Evolutionary conservation across 2,797 vertebrate species (phyloP).

Genomic region (Muscicapa striata): DNA sequence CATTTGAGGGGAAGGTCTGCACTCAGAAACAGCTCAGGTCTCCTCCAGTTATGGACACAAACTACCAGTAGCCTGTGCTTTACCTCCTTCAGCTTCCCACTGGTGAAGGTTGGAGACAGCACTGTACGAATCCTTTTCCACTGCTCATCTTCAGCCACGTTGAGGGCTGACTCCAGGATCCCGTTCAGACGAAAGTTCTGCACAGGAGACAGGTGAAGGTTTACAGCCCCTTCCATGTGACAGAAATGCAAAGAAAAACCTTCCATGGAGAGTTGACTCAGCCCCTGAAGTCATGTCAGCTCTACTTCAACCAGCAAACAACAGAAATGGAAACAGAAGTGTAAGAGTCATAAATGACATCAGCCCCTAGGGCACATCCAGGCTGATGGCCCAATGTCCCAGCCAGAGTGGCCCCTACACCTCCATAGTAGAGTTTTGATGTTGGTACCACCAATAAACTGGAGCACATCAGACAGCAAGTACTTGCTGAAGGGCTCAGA

Average conservation of each 20-base stretch:
- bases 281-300: not conserved
- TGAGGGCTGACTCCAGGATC: slow-evolving; percentile 66
- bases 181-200: slow-evolving; percentile 80
- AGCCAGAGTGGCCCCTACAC: not conserved
- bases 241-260: not conserved
- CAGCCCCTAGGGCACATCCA: not conserved
- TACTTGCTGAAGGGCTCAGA: not conserved
- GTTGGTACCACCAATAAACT: not conserved
- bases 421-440: not conserved
- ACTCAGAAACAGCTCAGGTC: not conserved
- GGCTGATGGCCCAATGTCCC: not conserved
- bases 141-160: slow-evolving; percentile 72
- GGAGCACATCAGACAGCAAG: not conserved
- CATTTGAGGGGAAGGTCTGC: not conserved
- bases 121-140: slow-evolving; percentile 82
- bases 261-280: rapidly evolving
- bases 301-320: not conserved
- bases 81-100: slow-evolving; percentile 83
- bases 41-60: not conserved
- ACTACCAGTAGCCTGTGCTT: slow-evolving; percentile 51
- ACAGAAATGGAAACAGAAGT: not conserved
- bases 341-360: not conserved
- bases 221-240: not conserved
- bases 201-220: not conserved
- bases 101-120: slow-evolving; percentile 84